phyloP scores from a whole-genome alignment of 2,797 vertebrate species.

The Crenuchus spilurus region DNA sequence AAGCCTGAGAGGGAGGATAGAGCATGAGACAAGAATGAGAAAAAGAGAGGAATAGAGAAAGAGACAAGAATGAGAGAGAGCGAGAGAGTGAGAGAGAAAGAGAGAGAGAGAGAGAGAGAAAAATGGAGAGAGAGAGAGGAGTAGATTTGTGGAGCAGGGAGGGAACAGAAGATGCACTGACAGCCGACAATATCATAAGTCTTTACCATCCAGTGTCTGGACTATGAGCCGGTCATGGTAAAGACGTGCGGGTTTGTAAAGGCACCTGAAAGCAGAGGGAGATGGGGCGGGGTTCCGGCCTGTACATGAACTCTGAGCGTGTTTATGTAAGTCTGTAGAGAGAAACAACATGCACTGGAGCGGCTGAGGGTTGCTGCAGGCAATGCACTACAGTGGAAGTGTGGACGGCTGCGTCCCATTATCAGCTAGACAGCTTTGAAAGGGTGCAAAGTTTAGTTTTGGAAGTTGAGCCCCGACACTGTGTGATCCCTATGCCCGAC shows the following conservation, averaged over 20 bases:
- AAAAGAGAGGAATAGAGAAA: background rate
- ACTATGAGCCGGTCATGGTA: constrained; percentile 76
- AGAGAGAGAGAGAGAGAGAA: background rate
- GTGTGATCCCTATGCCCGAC: background rate
- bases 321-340: constrained; percentile 80
- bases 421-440: background rate
- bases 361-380: constrained; percentile 81
- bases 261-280: constrained; percentile 19
- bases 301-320: constrained; percentile 82
- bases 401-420: constrained; percentile 1
- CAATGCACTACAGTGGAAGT: constrained; percentile 71
- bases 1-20: background rate
- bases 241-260: constrained; percentile 75
- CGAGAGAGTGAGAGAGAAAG: background rate
- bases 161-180: constrained; percentile 51
- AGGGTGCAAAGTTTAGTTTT: background rate
- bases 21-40: background rate
- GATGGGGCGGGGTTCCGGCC: constrained; percentile 66
- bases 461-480: background rate
- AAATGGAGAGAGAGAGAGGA: background rate
- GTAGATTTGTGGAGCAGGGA: background rate
- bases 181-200: constrained; percentile 79
- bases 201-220: constrained; percentile 77
- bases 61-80: background rate
- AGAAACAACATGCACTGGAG: constrained; percentile 77